Percentiles rank a stretch among this genome's conserved stretches.
phyloP scores from a whole-genome alignment of 2,113 vertebrate species.

The Nothobranchius furzeri region DNA sequence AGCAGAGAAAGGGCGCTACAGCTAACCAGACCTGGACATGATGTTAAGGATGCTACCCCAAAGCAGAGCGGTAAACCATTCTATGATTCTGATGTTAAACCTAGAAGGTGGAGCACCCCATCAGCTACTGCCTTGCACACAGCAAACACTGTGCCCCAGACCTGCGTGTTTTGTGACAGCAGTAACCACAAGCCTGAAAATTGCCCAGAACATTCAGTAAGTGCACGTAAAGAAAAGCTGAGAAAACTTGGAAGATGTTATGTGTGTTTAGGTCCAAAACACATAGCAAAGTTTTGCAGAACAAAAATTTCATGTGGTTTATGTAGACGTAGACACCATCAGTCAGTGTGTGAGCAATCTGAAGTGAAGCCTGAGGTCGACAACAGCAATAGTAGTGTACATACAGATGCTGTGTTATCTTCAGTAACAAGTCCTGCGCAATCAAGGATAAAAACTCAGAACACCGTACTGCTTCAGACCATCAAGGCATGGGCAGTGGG shows the following conservation, averaged over 20 bases:
- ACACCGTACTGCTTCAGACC: background rate
- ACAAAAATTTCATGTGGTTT: background rate
- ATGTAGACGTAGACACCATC: background rate
- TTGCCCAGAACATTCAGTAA: background rate
- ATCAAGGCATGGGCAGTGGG: background rate
- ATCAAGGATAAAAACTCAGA: background rate
- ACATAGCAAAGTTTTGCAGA: constrained; percentile 14
- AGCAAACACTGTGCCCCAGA: too few relatives aligned
- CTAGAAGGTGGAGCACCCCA: background rate
- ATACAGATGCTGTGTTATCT: background rate
- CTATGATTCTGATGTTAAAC: background rate
- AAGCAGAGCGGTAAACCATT: background rate
- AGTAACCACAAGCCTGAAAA: too few relatives aligned
- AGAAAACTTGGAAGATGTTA: constrained; percentile 9
- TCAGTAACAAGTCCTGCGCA: background rate
- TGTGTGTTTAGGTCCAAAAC: constrained; percentile 1
- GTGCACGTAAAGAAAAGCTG: too few relatives aligned
- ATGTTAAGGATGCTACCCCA: background rate
- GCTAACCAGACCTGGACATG: background rate
- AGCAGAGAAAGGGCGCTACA: background rate
- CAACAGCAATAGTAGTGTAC: background rate
- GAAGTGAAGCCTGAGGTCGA: background rate
- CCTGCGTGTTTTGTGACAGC: too few relatives aligned
- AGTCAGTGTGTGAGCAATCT: background rate
- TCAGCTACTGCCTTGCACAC: background rate